phyloP scores from a whole-genome alignment of 2,888 invertebrate species.

The Graphium colonna region DNA sequence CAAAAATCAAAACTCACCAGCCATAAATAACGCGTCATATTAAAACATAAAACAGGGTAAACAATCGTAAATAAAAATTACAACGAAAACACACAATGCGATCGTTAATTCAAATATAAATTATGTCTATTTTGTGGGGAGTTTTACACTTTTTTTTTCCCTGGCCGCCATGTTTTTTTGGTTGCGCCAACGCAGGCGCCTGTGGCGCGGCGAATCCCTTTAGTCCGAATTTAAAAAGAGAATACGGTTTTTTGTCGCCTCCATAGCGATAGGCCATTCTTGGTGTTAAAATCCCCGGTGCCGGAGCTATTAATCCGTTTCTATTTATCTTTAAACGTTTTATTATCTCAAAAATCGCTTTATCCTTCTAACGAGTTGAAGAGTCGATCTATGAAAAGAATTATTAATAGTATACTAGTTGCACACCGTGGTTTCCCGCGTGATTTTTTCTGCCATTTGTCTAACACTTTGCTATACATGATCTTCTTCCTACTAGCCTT shows the following conservation, averaged over 20 bases:
- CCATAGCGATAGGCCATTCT: conserved; percentile 32
- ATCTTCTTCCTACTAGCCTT: no score
- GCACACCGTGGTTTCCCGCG: no score
- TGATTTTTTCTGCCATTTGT: no score
- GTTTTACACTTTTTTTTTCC: conserved; percentile 70
- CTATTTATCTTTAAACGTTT: conserved; percentile 62
- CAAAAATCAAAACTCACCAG: conserved; percentile 45
- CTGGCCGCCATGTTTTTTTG: conserved; percentile 40
- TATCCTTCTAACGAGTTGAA: no score
- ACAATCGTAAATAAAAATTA: conserved; percentile 79
- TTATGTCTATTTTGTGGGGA: conserved; percentile 71
- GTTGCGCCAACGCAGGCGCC: conserved; percentile 60
- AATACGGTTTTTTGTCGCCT: conserved; percentile 30
- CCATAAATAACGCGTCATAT: conserved; percentile 70
- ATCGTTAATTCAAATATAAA: conserved; percentile 72
- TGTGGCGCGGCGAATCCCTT: conserved; percentile 67
- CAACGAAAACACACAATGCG: conserved; percentile 69
- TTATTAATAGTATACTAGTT: no score
- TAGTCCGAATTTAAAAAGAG: conserved; percentile 57
- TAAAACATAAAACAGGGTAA: conserved; percentile 79
- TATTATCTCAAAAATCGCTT: no score
- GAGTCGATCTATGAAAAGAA: no score
- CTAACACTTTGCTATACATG: no score
- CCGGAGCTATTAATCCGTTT: conserved; percentile 63
- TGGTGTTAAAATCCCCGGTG: conserved; percentile 35